These are phyloP conservation scores for Platyrinchus mystaceus DNA, from an alignment of 2,797 vertebrate species.

Conservation along the genomic window DNA sequence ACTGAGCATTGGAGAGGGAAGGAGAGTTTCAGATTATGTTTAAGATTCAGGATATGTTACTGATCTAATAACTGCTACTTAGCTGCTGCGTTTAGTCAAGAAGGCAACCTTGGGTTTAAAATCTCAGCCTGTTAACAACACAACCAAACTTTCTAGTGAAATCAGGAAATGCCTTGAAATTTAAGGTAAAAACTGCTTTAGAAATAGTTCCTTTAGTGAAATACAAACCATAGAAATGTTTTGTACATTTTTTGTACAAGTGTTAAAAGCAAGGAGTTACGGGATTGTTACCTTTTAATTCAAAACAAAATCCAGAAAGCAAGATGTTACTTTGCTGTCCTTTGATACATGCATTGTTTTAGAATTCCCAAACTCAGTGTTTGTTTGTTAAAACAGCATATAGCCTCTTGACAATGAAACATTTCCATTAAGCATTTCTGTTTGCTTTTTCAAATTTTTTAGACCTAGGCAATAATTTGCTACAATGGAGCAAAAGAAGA, in stretches of 20 bases:
- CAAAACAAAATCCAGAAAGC: background rate
- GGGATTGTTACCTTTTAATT: background rate
- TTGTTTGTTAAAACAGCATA: background rate
- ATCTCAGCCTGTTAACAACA: background rate
- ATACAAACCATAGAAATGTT: background rate
- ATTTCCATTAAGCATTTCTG: background rate
- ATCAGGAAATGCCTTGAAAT: background rate
- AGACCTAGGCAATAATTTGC: background rate
- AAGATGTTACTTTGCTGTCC: background rate
- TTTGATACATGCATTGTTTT: background rate
- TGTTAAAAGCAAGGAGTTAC: background rate
- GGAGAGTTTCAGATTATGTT: background rate
- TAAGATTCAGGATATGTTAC: background rate
- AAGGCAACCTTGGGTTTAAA: background rate
- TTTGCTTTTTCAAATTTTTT: background rate
- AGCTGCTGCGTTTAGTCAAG: background rate
- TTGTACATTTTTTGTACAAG: background rate
- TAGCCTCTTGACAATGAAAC: background rate
- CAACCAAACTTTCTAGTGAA: background rate
- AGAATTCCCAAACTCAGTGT: background rate
- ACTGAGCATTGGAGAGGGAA: background rate
- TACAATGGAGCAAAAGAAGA: background rate
- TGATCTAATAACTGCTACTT: background rate
- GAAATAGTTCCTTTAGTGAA: background rate
- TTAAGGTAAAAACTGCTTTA: background rate